Evolutionary conservation across 2,113 vertebrate genomes (phyloP).

Genomic region (Orthochromis malagaraziensis): DNA sequence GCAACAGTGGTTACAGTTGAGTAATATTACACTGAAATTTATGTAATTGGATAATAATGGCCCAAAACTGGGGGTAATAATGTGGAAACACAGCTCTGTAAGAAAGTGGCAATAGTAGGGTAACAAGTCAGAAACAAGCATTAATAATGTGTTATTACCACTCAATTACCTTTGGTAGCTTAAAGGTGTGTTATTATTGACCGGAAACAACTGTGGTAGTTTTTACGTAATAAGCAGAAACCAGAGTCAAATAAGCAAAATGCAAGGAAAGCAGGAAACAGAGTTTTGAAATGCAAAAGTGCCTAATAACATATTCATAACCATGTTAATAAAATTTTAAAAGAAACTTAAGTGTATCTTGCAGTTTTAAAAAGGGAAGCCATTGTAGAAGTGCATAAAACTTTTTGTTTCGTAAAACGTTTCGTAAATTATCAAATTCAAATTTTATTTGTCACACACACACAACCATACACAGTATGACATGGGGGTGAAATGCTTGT

Average conservation of each 20-base stretch:
- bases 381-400: not conserved
- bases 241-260: not conserved
- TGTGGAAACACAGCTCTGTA: not conserved
- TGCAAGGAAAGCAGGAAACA: not conserved
- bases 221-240: not conserved
- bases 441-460: too few species aligned
- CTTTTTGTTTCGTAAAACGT: not conserved
- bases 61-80: not conserved
- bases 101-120: not conserved
- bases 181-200: not conserved
- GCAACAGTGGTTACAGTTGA: not conserved
- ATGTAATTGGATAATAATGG: not conserved
- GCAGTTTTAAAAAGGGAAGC: not conserved
- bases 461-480: too few species aligned
- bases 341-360: not conserved
- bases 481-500: too few species aligned
- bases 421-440: not conserved
- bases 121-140: not conserved
- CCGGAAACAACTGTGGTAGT: not conserved
- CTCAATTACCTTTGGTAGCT: not conserved
- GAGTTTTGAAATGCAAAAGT: not conserved
- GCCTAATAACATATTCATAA: not conserved
- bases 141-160: not conserved
- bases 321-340: not conserved
- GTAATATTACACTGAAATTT: not conserved